Conservation (phyloP, 2,797 vertebrate genomes). For the Oryzias dopingdopingensis region DNA sequence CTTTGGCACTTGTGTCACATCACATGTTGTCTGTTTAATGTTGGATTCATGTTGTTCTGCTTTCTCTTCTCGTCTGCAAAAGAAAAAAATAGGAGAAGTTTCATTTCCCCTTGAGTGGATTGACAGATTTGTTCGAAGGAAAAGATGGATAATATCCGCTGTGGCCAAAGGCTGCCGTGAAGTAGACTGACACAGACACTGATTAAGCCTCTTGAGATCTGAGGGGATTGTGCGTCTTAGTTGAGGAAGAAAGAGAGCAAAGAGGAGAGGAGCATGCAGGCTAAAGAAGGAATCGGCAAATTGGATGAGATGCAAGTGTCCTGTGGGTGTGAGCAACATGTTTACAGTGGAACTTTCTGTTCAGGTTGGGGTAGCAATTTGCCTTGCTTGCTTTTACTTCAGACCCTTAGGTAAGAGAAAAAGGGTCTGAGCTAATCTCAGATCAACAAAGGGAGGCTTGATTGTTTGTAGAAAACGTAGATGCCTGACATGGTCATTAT, state of each 20-base stretch:
- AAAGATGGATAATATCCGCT: slow-evolving; percentile 79
- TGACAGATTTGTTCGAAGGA: slow-evolving; percentile 76
- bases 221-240: slow-evolving; percentile 75
- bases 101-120: slow-evolving; percentile 75
- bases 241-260: slow-evolving; percentile 58
- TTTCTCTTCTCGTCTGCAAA: slow-evolving; percentile 46
- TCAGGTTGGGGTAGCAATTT: slow-evolving; percentile 61
- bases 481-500: slow-evolving; percentile 44
- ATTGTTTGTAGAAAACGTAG: slow-evolving; percentile 32
- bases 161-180: slow-evolving; percentile 73
- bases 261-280: slow-evolving; percentile 46
- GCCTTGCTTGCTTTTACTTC: slow-evolving; percentile 55
- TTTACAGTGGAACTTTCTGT: slow-evolving; percentile 50
- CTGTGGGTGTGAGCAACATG: slow-evolving; percentile 51
- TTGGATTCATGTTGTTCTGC: slow-evolving; percentile 45
- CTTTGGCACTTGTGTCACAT: slow-evolving; percentile 30
- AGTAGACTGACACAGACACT: slow-evolving; percentile 79
- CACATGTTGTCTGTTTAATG: slow-evolving; percentile 45
- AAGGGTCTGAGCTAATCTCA: slow-evolving; percentile 50
- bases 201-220: slow-evolving; percentile 81
- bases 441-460: slow-evolving; percentile 38
- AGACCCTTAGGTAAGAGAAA: slow-evolving; percentile 45
- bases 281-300: slow-evolving; percentile 68
- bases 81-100: slow-evolving; percentile 54
- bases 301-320: slow-evolving; percentile 69